phyloP scores from a whole-genome alignment of 2,797 vertebrate species.

The Syndactyla subalaris region DNA sequence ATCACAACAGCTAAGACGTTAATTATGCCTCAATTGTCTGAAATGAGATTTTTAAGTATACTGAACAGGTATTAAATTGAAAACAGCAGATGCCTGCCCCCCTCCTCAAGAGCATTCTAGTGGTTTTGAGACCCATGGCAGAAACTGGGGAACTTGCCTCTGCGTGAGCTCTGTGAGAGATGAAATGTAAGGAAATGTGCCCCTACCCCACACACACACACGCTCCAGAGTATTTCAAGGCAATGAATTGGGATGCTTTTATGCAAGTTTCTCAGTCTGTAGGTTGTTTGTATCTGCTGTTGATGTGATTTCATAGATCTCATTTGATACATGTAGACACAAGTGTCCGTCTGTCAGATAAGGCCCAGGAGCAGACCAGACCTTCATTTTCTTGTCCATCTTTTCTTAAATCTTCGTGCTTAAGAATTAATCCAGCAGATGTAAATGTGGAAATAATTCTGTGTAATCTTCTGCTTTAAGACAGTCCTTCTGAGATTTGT shows the following conservation, averaged over 20 bases:
- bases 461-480: background rate
- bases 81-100: no score
- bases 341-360: background rate
- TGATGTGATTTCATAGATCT: background rate
- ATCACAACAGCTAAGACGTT: background rate
- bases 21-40: background rate
- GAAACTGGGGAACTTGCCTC: background rate
- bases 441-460: background rate
- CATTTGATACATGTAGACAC: background rate
- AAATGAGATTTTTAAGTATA: background rate
- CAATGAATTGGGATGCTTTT: background rate
- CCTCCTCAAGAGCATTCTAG: background rate
- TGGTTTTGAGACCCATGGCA: background rate
- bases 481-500: background rate
- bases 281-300: background rate
- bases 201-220: rapidly evolving
- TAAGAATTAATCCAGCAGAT: background rate
- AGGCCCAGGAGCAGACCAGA: background rate
- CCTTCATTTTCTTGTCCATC: background rate
- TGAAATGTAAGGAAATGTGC: background rate
- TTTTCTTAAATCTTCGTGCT: background rate
- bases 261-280: background rate
- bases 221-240: background rate
- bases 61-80: background rate
- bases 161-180: background rate